Evolutionary conservation across 2,113 vertebrate genomes (phyloP).

Genomic region (Ptilonorhynchus violaceus): DNA sequence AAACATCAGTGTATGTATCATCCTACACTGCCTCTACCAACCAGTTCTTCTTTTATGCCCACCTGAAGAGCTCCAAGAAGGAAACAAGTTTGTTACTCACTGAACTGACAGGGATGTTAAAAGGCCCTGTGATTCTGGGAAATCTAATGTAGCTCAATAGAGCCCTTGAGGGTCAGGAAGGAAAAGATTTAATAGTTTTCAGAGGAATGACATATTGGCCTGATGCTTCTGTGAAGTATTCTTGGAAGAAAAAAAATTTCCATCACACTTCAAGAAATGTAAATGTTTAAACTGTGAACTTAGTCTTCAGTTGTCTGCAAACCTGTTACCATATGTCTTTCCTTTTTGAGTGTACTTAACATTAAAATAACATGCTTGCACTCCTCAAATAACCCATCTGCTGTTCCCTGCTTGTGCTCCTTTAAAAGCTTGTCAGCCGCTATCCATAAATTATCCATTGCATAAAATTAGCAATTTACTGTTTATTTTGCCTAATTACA

Average conservation of each 20-base stretch:
- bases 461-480: slow-evolving; percentile 27
- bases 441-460: no score
- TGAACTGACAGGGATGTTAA: not conserved
- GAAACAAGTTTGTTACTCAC: not conserved
- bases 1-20: not conserved
- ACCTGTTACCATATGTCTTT: slow-evolving; percentile 61
- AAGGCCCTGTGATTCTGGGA: not conserved
- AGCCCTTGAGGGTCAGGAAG: not conserved
- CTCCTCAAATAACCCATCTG: slow-evolving; percentile 64
- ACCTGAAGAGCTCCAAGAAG: not conserved
- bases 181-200: slow-evolving; percentile 19
- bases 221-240: slow-evolving; percentile 29
- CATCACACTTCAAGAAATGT: slow-evolving; percentile 64
- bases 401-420: slow-evolving; percentile 30
- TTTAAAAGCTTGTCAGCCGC: slow-evolving; percentile 64
- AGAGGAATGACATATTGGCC: not conserved
- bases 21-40: not conserved
- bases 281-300: slow-evolving; percentile 69
- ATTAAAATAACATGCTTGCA: slow-evolving; percentile 64
- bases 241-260: slow-evolving; percentile 53
- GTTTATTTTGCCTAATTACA: slow-evolving; percentile 22
- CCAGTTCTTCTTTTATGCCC: not conserved
- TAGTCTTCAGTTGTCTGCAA: slow-evolving; percentile 61
- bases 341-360: slow-evolving; percentile 60
- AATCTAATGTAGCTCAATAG: not conserved